phyloP scores from a whole-genome alignment of 2,113 vertebrate genomes.

The Dryoscopus gambensis region DNA sequence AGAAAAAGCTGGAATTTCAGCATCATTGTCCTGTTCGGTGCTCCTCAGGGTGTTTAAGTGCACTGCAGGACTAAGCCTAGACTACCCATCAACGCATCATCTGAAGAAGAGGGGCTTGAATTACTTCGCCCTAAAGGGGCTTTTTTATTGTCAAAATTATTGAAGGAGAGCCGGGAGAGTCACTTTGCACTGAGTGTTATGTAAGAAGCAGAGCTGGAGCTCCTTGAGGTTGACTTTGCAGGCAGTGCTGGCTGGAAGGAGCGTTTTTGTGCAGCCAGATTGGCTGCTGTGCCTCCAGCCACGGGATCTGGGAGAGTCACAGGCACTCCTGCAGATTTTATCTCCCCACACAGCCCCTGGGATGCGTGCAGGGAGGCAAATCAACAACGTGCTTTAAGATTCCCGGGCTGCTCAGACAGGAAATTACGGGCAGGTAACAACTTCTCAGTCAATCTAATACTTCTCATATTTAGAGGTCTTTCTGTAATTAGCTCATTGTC shows the following conservation, averaged over 20 bases:
- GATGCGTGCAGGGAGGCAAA: background rate
- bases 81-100: background rate
- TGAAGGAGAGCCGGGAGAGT: background rate
- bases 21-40: background rate
- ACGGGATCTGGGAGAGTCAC: background rate
- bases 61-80: background rate
- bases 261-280: background rate
- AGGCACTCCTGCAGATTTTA: background rate
- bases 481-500: background rate
- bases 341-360: background rate
- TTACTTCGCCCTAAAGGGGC: background rate
- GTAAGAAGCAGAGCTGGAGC: background rate
- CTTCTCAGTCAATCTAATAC: background rate
- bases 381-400: background rate
- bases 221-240: slow-evolving; percentile 39
- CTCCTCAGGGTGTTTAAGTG: background rate
- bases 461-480: background rate
- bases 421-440: background rate
- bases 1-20: background rate
- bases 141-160: background rate
- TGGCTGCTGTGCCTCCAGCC: background rate
- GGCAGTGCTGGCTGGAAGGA: background rate
- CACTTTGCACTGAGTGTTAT: background rate
- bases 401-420: background rate
- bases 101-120: background rate